Conservation (phyloP, 2,888 invertebrate genomes). For the Homarus gammarus region DNA sequence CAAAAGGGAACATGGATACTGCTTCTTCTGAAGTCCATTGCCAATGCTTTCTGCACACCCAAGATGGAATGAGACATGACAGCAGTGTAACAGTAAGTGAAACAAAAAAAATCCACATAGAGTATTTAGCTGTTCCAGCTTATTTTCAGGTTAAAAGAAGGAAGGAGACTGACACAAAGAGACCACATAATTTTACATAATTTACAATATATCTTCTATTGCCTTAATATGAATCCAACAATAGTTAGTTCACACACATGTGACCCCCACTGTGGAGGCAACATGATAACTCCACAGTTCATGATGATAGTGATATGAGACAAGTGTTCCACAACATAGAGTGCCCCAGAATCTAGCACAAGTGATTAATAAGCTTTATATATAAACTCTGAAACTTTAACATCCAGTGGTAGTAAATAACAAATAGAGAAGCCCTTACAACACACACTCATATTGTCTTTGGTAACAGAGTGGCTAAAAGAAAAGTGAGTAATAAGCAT, state of each 20-base stretch:
- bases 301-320: background rate
- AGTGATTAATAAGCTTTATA: constrained; percentile 8
- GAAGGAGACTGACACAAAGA: background rate
- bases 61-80: background rate
- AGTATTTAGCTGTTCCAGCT: background rate
- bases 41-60: background rate
- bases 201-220: background rate
- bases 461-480: background rate
- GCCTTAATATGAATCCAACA: background rate
- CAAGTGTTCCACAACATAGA: constrained; percentile 12
- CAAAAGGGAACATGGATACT: background rate
- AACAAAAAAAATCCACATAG: background rate
- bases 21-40: background rate
- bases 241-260: background rate
- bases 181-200: background rate
- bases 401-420: constrained; percentile 46
- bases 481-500: background rate
- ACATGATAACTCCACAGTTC: background rate
- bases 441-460: constrained; percentile 20
- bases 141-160: background rate
- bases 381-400: constrained; percentile 65
- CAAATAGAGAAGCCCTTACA: constrained; percentile 28
- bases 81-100: background rate
- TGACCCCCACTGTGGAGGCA: background rate
- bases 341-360: constrained; percentile 22